Conservation (phyloP, 2,113 vertebrate species). For the Lycocorax pyrrhopterus region DNA sequence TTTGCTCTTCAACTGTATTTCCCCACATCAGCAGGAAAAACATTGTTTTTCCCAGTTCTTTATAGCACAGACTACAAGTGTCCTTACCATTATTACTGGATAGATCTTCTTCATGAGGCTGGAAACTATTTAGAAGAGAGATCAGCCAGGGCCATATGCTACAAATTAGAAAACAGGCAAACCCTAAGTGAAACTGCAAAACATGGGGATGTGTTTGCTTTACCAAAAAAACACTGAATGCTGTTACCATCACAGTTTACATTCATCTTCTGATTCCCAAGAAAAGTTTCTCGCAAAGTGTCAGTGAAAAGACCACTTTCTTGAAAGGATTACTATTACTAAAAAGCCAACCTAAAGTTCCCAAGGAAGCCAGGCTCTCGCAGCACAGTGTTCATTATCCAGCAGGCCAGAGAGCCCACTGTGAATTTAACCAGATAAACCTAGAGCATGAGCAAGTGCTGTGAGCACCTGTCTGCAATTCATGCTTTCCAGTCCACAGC, state of each 20-base stretch:
- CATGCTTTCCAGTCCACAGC: background rate
- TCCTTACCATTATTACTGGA: conserved; percentile 82
- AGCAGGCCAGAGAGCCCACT: background rate
- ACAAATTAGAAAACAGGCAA: conserved; percentile 41
- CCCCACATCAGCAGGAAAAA: background rate
- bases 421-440: background rate
- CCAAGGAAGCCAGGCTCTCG: background rate
- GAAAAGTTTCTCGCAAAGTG: background rate
- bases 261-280: background rate
- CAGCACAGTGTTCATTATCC: background rate
- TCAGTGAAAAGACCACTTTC: background rate
- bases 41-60: background rate
- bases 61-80: background rate
- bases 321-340: background rate
- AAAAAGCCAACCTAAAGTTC: background rate
- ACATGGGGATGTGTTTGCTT: background rate
- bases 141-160: conserved; percentile 98
- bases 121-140: conserved; percentile 94
- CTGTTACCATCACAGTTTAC: background rate
- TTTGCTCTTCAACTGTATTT: background rate
- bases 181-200: background rate
- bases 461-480: background rate
- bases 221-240: background rate
- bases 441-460: background rate
- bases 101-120: conserved; percentile 88